Conservation (phyloP, 1,140 invertebrate species). For the Cataglyphis hispanica region DNA sequence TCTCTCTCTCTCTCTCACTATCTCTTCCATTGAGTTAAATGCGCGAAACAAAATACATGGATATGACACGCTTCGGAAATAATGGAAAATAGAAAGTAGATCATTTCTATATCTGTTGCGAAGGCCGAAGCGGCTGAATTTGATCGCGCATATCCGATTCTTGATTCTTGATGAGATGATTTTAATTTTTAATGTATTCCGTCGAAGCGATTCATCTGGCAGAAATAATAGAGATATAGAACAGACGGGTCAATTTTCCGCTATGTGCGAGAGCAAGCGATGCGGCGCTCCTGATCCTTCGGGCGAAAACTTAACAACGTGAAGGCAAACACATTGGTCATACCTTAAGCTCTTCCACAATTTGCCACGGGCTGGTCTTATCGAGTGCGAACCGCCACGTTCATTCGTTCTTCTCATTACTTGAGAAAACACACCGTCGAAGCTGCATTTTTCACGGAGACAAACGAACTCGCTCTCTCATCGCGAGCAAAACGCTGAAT, state of each 20-base stretch:
- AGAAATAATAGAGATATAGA: not conserved
- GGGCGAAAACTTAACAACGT: slow-evolving; percentile 9
- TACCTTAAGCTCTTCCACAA: slow-evolving; percentile 28
- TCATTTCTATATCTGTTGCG: not conserved
- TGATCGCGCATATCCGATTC: not conserved
- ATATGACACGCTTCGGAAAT: not conserved
- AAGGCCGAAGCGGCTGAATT: not conserved
- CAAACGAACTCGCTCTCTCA: slow-evolving; percentile 53
- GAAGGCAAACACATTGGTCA: slow-evolving; percentile 44
- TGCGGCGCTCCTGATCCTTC: not conserved
- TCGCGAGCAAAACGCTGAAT: slow-evolving; percentile 49
- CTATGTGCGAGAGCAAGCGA: not conserved
- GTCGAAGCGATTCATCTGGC: not conserved
- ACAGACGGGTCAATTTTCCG: not conserved
- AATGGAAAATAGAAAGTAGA: slow-evolving; percentile 19
- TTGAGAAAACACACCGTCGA: slow-evolving; percentile 57
- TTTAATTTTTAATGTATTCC: not conserved
- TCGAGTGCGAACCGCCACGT: slow-evolving; percentile 7
- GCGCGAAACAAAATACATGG: not conserved
- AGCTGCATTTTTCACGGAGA: slow-evolving; percentile 63
- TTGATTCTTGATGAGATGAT: slow-evolving; percentile 6
- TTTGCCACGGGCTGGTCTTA: slow-evolving; percentile 13
- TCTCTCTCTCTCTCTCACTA: no score
- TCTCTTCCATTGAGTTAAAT: slow-evolving; percentile 10
- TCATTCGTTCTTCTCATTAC: slow-evolving; percentile 64